phyloP scores from a whole-genome alignment of 1,140 invertebrate genomes.

The Cylas formicarius region DNA sequence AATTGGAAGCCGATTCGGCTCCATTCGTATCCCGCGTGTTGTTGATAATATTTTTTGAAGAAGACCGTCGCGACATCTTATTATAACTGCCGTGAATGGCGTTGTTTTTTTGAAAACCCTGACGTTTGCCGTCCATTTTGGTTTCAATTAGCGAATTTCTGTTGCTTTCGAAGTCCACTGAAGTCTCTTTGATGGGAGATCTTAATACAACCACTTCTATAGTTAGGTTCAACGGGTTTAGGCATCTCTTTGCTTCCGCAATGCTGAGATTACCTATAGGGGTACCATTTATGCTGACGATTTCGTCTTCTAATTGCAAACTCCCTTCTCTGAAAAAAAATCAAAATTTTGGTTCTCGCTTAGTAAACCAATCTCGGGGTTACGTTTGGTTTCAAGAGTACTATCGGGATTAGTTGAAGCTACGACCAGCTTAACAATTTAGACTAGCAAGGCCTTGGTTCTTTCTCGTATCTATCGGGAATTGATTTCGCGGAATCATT shows the following conservation, averaged over 20 bases:
- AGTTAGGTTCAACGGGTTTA: constrained; percentile 57
- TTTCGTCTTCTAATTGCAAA: constrained; percentile 70
- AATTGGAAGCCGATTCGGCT: constrained; percentile 52
- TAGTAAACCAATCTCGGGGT: constrained; percentile 1
- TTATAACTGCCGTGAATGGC: constrained; percentile 52
- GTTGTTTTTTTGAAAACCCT: constrained; percentile 53
- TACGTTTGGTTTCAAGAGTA: neutral
- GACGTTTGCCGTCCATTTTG: constrained; percentile 40
- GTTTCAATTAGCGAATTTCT: constrained; percentile 21
- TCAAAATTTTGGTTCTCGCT: neutral
- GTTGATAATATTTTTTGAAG: constrained; percentile 42
- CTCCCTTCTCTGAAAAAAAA: constrained; percentile 60
- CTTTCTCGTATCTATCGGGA: too few species aligned
- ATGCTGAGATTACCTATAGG: constrained; percentile 66
- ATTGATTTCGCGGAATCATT: too few species aligned
- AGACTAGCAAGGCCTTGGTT: too few species aligned
- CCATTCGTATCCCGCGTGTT: too few species aligned
- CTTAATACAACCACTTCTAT: constrained; percentile 62
- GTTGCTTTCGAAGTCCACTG: constrained; percentile 59
- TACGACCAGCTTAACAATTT: too few species aligned
- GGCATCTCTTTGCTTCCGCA: constrained; percentile 64
- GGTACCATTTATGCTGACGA: constrained; percentile 75
- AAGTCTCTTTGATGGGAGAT: constrained; percentile 52
- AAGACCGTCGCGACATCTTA: constrained; percentile 43
- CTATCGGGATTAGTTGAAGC: too few species aligned